These are phyloP conservation scores for Notiomystis cincta DNA, from an alignment of 2,113 vertebrate species.

Conservation along the genomic window DNA sequence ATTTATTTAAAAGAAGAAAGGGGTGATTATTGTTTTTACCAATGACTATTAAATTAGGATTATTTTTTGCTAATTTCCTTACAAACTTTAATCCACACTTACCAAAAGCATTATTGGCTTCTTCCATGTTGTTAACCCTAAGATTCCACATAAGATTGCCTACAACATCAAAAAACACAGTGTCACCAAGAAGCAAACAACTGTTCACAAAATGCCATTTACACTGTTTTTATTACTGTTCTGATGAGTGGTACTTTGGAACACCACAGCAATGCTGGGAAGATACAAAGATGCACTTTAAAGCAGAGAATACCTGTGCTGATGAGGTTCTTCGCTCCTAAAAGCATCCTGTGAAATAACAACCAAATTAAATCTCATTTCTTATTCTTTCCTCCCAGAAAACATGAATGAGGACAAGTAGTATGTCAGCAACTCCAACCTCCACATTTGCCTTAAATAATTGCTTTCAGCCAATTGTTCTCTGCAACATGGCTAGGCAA, in stretches of 20 bases:
- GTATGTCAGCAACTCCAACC: neutral
- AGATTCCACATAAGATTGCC: slow-evolving; percentile 86
- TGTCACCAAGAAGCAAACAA: neutral
- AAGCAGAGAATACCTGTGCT: neutral
- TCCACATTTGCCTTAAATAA: neutral
- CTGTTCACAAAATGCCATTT: neutral
- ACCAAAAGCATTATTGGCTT: slow-evolving; percentile 80
- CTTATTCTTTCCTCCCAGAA: neutral
- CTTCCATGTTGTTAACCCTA: slow-evolving; percentile 84
- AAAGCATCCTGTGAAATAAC: neutral
- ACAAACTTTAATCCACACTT: slow-evolving; percentile 50
- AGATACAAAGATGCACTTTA: neutral
- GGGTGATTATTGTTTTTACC: neutral
- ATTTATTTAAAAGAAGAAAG: neutral
- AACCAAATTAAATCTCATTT: neutral
- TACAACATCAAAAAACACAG: slow-evolving; percentile 54
- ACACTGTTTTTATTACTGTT: neutral
- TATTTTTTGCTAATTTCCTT: neutral
- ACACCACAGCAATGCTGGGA: neutral
- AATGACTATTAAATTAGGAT: neutral
- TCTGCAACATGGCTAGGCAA: neutral
- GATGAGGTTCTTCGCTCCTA: neutral
- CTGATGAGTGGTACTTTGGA: neutral
- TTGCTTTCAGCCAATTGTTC: neutral
- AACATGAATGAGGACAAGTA: neutral